Evolutionary conservation across 2,113 vertebrate species (phyloP).

Genomic region (Varanus salvator): DNA sequence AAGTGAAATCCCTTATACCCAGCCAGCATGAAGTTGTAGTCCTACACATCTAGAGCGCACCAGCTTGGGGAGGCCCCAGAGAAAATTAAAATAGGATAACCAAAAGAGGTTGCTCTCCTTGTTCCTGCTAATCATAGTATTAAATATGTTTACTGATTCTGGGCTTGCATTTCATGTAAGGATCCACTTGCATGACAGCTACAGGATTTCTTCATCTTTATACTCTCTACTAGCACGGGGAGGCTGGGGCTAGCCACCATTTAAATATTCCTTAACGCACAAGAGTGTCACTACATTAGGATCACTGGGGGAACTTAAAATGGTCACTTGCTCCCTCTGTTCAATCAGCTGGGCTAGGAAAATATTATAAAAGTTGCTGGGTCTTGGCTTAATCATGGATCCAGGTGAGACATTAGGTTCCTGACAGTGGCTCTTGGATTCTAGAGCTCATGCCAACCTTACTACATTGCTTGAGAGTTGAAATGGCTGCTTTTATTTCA

Average conservation of each 20-base stretch:
- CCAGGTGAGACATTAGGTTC: too few relatives aligned
- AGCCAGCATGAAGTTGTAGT: too few relatives aligned
- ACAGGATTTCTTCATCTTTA: background rate
- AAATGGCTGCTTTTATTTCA: background rate
- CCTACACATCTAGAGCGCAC: too few relatives aligned
- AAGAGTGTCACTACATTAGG: background rate
- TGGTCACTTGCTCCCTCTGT: background rate
- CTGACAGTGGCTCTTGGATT: background rate
- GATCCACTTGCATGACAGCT: background rate
- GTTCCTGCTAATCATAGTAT: too few relatives aligned
- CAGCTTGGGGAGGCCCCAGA: background rate
- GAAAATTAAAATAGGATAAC: background rate
- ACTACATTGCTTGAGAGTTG: background rate
- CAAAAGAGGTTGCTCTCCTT: background rate
- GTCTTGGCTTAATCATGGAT: background rate
- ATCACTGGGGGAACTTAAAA: background rate
- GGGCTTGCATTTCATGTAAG: background rate
- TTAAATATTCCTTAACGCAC: background rate
- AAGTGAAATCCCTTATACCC: too few relatives aligned
- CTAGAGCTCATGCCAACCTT: background rate
- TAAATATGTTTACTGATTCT: background rate
- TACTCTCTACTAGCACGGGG: background rate
- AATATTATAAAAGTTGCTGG: background rate
- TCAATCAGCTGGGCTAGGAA: background rate
- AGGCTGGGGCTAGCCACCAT: too few relatives aligned